Base-by-base conservation (phyloP, 2,797 vertebrate species). In the Syngnathus rostellatus region DNA sequence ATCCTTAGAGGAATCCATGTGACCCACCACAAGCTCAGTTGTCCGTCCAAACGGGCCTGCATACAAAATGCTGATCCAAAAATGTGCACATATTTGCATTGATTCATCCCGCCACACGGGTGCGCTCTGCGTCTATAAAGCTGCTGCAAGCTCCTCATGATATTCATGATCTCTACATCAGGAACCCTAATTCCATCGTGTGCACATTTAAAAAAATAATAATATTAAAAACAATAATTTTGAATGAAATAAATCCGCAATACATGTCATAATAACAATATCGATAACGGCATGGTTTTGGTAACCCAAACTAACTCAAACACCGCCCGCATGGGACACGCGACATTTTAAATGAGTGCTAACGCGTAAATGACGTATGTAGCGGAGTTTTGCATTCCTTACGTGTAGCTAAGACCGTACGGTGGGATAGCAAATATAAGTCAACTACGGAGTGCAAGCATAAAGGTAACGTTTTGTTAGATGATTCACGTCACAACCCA, bases 281-380 rank as follows among this genome's bases (percentile, higher is more conserved):
- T n/a, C 6, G 14, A 37, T 5, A 17, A 43, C 8, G 59, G 59
- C 21, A 78, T 70, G 31, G 65, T 48, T 64, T 38, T 38, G 19
- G n/a, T 37, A 17, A 11, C 25, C 10, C 21, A 8, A 62, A 12
- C 9, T 14, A 2, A 7, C 8, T 10, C 31, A 64, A 57, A 74
- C 80, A 48, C 81, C 85, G 77, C 19, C 61, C 67, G 1, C 7
- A 2, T 64, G 75, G 80, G 17, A 68, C 61, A 62, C 6, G 46
- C 0, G 19, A 0, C 9, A n/a, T 8, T 19, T 0, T 53, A 70
- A 80, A 70, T 21, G 43, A 82, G 70, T 62, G 68, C 65, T 62
- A 4, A 67, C 25, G 21, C n/a, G 16, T 12, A 25, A 1, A 4
- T 80, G 81, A 83, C 79, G 70, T 51, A 21, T 7, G 5, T 63